phyloP scores from a whole-genome alignment of 2,888 invertebrate species.

The Iselma pallidipennis region DNA sequence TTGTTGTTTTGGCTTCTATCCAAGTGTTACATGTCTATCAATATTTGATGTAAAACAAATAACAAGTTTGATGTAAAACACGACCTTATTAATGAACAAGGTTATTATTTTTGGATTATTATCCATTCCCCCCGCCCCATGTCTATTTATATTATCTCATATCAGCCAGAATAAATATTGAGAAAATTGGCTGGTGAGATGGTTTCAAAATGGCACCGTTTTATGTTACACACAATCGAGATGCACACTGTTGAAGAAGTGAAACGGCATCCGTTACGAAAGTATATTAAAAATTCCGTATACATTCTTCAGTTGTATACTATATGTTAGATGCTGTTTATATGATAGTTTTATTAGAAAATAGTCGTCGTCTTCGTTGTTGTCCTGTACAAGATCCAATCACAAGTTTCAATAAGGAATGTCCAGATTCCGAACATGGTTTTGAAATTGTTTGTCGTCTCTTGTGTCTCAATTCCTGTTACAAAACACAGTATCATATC shows the following conservation, averaged over 20 bases:
- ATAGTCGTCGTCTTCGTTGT: slow-evolving; percentile 12
- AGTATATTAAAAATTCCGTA: slow-evolving; percentile 6
- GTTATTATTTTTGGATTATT: slow-evolving; percentile 19
- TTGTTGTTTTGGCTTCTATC: slow-evolving; percentile 13
- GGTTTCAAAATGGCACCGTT: no score
- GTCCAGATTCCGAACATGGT: slow-evolving; percentile 29
- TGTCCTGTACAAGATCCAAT: slow-evolving; percentile 21
- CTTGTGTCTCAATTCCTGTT: slow-evolving; percentile 31
- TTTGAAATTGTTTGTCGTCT: slow-evolving; percentile 32
- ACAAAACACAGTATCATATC: slow-evolving; percentile 30
- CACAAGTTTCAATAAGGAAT: slow-evolving; percentile 29
- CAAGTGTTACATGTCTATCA: slow-evolving; percentile 22
- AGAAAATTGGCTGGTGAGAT: no score
- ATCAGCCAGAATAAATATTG: no score
- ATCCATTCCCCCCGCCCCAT: no score
- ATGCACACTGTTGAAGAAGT: no score
- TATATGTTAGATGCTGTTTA: neutral
- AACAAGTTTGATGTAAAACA: slow-evolving; percentile 21
- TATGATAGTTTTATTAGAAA: slow-evolving; percentile 4
- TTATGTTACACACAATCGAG: no score
- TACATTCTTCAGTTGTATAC: neutral
- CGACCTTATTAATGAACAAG: slow-evolving; percentile 19
- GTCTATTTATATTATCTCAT: no score
- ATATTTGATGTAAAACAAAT: slow-evolving; percentile 18
- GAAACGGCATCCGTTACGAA: neutral